Evolutionary conservation across 1,140 invertebrate genomes (phyloP).

Genomic region (Macrobrachium rosenbergii): DNA sequence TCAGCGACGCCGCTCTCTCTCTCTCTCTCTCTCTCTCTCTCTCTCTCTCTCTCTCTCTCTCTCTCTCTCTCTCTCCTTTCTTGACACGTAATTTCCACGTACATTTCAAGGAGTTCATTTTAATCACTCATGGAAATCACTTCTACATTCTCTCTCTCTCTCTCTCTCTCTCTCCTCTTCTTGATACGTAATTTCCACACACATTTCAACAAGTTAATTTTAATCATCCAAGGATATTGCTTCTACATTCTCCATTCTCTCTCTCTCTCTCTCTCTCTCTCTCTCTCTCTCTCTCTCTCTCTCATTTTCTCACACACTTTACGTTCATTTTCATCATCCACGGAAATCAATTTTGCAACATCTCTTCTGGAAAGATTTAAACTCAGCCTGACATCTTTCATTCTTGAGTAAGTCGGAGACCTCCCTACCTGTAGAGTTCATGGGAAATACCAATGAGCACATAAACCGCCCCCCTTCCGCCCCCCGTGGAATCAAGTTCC

Average conservation of each 20-base stretch:
- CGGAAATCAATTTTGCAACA: not conserved
- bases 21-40: constrained; percentile 39
- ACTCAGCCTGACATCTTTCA: not conserved
- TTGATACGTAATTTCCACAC: not conserved
- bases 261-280: no score
- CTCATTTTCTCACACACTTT: no score
- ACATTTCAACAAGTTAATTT: no score
- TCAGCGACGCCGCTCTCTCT: not conserved
- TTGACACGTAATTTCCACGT: not conserved
- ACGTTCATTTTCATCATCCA: no score
- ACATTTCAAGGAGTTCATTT: no score
- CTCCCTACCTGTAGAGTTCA: no score
- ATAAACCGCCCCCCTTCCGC: no score
- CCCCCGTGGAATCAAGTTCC: no score
- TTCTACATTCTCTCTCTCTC: constrained; percentile 21
- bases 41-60: constrained; percentile 47
- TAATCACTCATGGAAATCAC: not conserved
- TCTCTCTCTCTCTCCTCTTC: not conserved
- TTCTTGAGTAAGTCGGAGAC: no score
- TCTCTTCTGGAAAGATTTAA: not conserved
- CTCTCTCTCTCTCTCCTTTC: constrained; percentile 15
- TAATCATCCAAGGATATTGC: not conserved
- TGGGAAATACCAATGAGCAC: no score
- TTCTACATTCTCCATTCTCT: no score
- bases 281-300: no score